These are phyloP conservation scores for Cephus runcator DNA, from an alignment of 2,888 invertebrate species.

Conservation along the genomic window DNA sequence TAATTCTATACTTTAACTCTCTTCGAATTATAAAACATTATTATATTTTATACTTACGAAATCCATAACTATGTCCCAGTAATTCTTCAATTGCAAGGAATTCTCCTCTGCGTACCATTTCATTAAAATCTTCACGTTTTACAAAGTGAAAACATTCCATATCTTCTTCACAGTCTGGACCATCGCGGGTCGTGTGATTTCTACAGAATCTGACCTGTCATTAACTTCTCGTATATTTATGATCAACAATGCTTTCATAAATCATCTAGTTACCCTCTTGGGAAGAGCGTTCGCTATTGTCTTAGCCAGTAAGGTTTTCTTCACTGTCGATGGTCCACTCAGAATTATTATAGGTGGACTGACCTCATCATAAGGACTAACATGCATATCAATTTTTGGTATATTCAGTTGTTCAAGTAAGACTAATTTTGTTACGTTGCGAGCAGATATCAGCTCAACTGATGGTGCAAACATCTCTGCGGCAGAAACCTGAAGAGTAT, in stretches of 20 bases:
- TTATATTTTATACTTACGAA: slow-evolving; percentile 50
- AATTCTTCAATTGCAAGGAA: slow-evolving; percentile 63
- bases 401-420: slow-evolving; percentile 56
- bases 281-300: slow-evolving; percentile 43
- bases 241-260: slow-evolving; percentile 24
- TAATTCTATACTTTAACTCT: background rate
- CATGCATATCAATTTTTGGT: slow-evolving; percentile 53
- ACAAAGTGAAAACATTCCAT: slow-evolving; percentile 56
- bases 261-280: slow-evolving; percentile 33
- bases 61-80: slow-evolving; percentile 63
- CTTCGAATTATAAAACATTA: background rate
- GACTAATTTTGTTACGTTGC: slow-evolving; percentile 50
- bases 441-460: slow-evolving; percentile 46
- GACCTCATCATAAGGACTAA: slow-evolving; percentile 56
- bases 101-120: slow-evolving; percentile 60
- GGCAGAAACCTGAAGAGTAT: slow-evolving; percentile 47
- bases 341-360: slow-evolving; percentile 62
- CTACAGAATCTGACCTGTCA: slow-evolving; percentile 54
- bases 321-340: slow-evolving; percentile 62
- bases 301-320: slow-evolving; percentile 51
- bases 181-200: slow-evolving; percentile 61
- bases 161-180: slow-evolving; percentile 45
- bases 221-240: background rate
- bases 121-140: slow-evolving; percentile 54
- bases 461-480: slow-evolving; percentile 49